Evolutionary conservation across 2,113 vertebrate genomes (phyloP).

Genomic region (Acanthochromis polyacanthus): DNA sequence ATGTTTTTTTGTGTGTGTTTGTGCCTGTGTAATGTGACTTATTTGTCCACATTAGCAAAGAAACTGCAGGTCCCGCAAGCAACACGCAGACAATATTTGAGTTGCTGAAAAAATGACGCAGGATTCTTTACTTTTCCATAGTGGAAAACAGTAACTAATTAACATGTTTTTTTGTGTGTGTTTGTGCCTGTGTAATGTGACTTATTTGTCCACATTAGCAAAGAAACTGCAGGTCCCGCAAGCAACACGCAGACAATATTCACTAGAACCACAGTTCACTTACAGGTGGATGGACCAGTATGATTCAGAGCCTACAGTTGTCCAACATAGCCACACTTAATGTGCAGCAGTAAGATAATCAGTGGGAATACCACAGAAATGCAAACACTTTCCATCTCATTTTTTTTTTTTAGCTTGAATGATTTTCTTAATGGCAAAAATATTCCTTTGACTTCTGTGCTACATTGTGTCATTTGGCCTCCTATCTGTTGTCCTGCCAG

Average conservation of each 20-base stretch:
- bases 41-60: too few species aligned
- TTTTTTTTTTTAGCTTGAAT: background rate
- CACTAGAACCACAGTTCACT: too few species aligned
- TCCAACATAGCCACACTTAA: constrained; percentile 2
- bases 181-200: background rate
- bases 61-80: background rate
- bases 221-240: background rate
- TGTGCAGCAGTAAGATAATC: background rate
- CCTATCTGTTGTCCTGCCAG: background rate
- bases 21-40: background rate
- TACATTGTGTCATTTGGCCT: background rate
- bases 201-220: too few species aligned
- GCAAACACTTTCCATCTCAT: background rate
- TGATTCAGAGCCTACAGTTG: background rate
- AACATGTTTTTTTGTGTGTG: background rate
- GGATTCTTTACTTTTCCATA: constrained; percentile 3
- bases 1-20: background rate
- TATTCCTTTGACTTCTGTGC: background rate
- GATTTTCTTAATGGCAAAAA: background rate
- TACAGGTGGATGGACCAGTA: background rate
- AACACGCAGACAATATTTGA: background rate
- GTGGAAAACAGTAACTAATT: background rate
- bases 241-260: background rate
- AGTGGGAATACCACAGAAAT: background rate
- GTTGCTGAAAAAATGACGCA: too few species aligned